Base-by-base conservation (phyloP, 2,797 vertebrate species). In the Cuculus canorus region DNA sequence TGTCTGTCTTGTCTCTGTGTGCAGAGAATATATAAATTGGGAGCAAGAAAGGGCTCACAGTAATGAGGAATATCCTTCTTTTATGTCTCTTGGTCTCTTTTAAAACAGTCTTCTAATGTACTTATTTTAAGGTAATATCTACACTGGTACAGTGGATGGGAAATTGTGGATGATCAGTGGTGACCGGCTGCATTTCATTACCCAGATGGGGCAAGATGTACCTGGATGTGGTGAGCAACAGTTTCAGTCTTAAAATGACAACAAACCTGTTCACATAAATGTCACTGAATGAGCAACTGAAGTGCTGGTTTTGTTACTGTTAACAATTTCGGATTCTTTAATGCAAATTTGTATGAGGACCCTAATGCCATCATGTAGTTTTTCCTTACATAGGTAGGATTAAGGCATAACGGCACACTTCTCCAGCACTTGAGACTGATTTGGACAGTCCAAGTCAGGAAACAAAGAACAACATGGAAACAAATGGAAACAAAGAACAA, bases 71-170 rank as follows among this genome's bases (percentile, higher is more conserved):
- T 72, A 17, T 69, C 22, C 28, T 76, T 37, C 52, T 68, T 61
- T 45, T 57, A 35, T 69, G 73, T 83, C 30, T 28, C 23, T 73
- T 15, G 4, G 19, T 75, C 52, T 17, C 22, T 52, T 68, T 77
- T 47, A 73, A 76, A 82, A 65, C 25, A n/a, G 10, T 52, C 28
- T 90, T 92, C 66, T 61, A n/a, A 54, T 43, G 22, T 10, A 10
- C 28, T 69, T 56, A 52, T 37, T 71, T 70, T 30, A 82, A 98
- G 98, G 98, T 85, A 98, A 98, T 17, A 83, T 98, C 66, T 98
- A 97, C 95, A 98, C 98, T 4, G 98, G 98, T 5, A 98, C 98
- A 1, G 98, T 98, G 77, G 98, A 98, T 39, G 98, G 98, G 88
- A 98, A 98, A 52, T 95, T 98, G 80, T 98, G 98, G 98, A 95